phyloP scores from a whole-genome alignment of 2,113 vertebrate genomes.

The Grus americana region DNA sequence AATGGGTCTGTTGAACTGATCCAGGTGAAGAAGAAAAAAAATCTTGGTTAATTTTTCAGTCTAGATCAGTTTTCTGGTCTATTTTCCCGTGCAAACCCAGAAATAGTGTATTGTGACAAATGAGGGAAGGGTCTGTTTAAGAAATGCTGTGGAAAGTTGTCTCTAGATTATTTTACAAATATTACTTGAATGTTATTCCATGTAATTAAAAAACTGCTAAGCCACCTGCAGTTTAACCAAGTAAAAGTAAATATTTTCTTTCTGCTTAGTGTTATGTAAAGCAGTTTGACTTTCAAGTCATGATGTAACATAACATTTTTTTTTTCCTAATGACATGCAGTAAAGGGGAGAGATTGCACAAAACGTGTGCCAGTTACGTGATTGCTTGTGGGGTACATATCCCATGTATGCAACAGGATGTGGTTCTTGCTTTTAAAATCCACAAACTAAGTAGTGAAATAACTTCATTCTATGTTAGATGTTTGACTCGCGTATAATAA shows the following conservation, averaged over 20 bases:
- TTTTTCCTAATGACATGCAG: background rate
- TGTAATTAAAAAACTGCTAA: background rate
- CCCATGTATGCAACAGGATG: background rate
- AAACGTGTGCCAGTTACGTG: fast-evolving
- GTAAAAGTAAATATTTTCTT: background rate
- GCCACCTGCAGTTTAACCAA: background rate
- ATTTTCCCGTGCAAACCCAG: background rate
- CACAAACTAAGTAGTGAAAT: background rate
- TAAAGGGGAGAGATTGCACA: background rate
- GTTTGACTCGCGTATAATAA: background rate
- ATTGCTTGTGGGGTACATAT: background rate
- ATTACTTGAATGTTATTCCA: background rate
- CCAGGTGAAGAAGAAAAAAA: background rate
- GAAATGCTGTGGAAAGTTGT: background rate
- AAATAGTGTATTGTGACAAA: background rate
- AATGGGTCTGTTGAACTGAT: background rate
- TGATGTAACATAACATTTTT: fast-evolving
- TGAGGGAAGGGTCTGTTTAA: background rate
- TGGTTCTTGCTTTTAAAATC: background rate
- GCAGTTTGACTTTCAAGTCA: background rate
- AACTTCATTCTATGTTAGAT: background rate
- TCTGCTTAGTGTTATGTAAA: background rate
- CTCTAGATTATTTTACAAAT: background rate
- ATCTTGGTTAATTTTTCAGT: background rate
- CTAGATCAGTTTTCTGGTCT: background rate